A percentile compares a stretch with the other conserved stretches of the same genome.
Conservation (phyloP, 1,140 invertebrate species). For the Lutraria rhynchaena region DNA sequence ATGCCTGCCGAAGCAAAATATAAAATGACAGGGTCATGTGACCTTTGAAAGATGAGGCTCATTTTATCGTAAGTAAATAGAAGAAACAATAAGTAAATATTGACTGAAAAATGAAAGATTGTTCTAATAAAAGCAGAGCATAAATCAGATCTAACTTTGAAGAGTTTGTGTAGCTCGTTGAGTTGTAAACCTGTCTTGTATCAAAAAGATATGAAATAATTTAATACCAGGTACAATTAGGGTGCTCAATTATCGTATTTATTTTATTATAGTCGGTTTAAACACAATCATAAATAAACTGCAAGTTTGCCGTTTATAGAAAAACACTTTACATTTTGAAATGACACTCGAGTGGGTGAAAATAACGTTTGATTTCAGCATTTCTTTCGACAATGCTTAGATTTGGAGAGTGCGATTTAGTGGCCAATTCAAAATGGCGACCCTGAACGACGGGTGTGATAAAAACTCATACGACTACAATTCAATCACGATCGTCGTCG, state of each 20-base stretch:
- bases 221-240: slow-evolving; percentile 29
- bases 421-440: no score
- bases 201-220: slow-evolving; percentile 39
- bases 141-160: background rate
- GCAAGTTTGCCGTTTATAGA: no score
- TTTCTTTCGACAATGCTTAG: background rate
- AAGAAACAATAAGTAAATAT: slow-evolving; percentile 27
- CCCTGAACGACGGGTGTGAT: no score
- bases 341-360: background rate
- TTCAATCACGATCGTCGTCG: no score
- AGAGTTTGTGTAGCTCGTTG: background rate
- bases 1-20: no score
- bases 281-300: background rate
- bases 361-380: background rate
- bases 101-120: slow-evolving; percentile 29
- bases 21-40: background rate
- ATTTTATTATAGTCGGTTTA: slow-evolving; percentile 37
- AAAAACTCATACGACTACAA: no score
- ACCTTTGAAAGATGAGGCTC: slow-evolving; percentile 13
- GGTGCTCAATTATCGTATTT: slow-evolving; percentile 17
- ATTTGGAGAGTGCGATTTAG: no score
- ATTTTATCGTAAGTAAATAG: slow-evolving; percentile 38
- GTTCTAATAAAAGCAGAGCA: slow-evolving; percentile 13
- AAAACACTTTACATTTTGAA: background rate
- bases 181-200: slow-evolving; percentile 25